Evolutionary conservation across 2,888 invertebrate genomes (phyloP), one percentile per base, ranked within the genome.

Genomic region (Scotopteryx bipunctaria): DNA sequence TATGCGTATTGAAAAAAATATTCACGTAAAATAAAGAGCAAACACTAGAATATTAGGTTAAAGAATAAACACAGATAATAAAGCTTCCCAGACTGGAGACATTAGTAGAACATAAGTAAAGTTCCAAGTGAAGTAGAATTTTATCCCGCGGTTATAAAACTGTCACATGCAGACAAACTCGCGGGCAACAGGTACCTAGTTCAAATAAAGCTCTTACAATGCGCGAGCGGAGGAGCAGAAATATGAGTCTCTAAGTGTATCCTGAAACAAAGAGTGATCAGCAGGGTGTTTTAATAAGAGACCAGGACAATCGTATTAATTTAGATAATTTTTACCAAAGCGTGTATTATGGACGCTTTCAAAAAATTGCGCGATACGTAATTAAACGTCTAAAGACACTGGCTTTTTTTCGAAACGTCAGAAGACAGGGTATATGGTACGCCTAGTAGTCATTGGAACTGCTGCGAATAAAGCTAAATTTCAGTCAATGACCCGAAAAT

Each of bases 121-220:
- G n/a, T n/a, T n/a, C n/a, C 32, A 43, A 43, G 43, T 25, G 9
- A 16, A 5, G 21, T 5, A 8, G 36, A 9, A 8, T 11, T 31
- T 37, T 27, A 35, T 35, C 36, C 33, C 11, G 9, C 11, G 44
- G 38, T 13, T 27, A 37, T 51, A 46, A 52, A 46, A 52, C n/a
- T 52, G 46, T 46, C 46, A 49, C 31, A 32, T 9, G 14, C 42
- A 49, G 13, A 35, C 38, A 13, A 35, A 52, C 17, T 17, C 38
- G 3, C 31, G 0, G 16, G 41, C 45, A 52, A 52, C 52, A 52
- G 52, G 46, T 46, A 45, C 27, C 11, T n/a, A n/a, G 45, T 35
- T 11, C 38, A 38, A 21, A 21, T 21, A 19, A 21, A 27, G 19
- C 27, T 23, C 27, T 16, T 27, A 41, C 19, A 29, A 19, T n/a